Conservation (phyloP, 2,797 vertebrate genomes). For the Masticophis lateralis region DNA sequence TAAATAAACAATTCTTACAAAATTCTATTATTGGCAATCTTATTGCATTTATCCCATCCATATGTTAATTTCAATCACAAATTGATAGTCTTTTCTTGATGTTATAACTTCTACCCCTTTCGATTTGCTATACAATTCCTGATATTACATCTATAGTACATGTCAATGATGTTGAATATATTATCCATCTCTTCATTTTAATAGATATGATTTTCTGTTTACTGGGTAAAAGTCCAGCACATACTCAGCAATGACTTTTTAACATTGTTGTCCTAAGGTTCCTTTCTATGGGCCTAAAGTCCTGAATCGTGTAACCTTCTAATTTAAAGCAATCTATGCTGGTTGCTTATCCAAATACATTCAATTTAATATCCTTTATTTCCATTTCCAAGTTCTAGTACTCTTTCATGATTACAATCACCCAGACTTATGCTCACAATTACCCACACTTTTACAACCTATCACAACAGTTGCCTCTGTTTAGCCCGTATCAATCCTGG, state of each 20-base stretch:
- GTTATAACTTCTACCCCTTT: background rate
- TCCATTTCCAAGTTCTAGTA: background rate
- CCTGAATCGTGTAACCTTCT: background rate
- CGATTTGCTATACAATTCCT: background rate
- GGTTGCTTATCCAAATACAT: background rate
- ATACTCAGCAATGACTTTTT: background rate
- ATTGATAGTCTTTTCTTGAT: background rate
- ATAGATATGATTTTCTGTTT: background rate
- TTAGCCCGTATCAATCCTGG: background rate
- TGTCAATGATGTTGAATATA: background rate
- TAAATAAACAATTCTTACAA: background rate
- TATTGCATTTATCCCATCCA: background rate
- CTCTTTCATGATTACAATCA: background rate
- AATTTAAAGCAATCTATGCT: background rate
- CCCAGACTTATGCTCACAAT: background rate
- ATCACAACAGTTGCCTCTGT: background rate
- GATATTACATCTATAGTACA: background rate
- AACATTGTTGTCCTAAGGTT: background rate
- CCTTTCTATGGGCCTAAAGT: background rate
- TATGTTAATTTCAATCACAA: background rate
- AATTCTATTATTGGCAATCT: background rate
- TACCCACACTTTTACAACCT: background rate
- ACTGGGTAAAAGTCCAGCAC: background rate
- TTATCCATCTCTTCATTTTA: background rate
- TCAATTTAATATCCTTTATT: background rate